Evolutionary conservation across 2,888 invertebrate genomes (phyloP).

Genomic region (Drosophila eohydei): DNA sequence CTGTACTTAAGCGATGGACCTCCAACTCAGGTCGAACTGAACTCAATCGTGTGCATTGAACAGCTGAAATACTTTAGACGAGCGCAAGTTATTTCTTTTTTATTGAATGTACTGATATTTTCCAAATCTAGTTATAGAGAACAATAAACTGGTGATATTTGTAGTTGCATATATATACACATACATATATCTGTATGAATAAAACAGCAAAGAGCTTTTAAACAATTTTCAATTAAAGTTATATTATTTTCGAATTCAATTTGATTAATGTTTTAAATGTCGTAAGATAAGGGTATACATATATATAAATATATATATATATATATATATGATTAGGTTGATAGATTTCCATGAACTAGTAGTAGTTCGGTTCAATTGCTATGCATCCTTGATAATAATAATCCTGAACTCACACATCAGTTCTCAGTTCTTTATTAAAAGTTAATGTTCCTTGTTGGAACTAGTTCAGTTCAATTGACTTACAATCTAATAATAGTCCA

Average conservation of each 20-base stretch:
- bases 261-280: background rate
- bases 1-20: constrained; percentile 56
- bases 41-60: constrained; percentile 47
- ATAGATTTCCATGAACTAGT: too few species aligned
- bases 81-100: constrained; percentile 12
- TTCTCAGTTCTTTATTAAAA: too few species aligned
- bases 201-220: constrained; percentile 39
- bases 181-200: constrained; percentile 16
- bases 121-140: constrained; percentile 63
- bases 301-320: background rate
- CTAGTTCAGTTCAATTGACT: too few species aligned
- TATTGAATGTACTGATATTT: constrained; percentile 72
- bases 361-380: too few species aligned
- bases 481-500: too few species aligned
- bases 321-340: background rate
- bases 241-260: background rate
- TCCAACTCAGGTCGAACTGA: constrained; percentile 60
- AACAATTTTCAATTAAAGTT: constrained; percentile 12
- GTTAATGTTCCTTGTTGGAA: too few species aligned
- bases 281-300: too few species aligned
- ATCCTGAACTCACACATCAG: too few species aligned
- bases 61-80: constrained; percentile 25
- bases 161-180: constrained; percentile 59
- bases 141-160: constrained; percentile 80
- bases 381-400: too few species aligned